Base-by-base conservation (phyloP, 2,113 vertebrate genomes). In the Taurulus bubalis region DNA sequence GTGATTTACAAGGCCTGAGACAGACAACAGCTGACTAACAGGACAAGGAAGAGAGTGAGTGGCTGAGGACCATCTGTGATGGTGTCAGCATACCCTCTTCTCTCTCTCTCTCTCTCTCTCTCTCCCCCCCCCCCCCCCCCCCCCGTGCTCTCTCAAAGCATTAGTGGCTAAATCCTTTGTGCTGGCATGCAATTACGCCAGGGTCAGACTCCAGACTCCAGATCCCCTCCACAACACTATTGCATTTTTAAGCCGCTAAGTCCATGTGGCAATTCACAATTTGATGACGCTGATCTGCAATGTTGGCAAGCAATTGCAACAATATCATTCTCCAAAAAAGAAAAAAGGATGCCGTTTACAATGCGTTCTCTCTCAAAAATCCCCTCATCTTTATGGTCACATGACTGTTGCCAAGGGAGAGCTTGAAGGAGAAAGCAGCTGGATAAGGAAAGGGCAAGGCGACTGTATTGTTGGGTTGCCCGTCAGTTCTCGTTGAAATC, bases 101-200 rank as follows among this genome's bases (percentile, higher is more conserved):
- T 18, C 63, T n/a, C n/a, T n/a, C n/a, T n/a, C n/a, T n/a, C n/a
- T n/a, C n/a, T n/a, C n/a, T n/a, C n/a, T n/a, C n/a, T n/a, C n/a
- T n/a, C n/a, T n/a, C 73, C 65, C 36, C n/a, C 30, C 38, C 55
- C 59, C 34, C 69, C 65, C 15, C 70, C 69, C 59, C 15, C 32
- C 8, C 28, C 73, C 30, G n/a, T n/a, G 18, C 84, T 64, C 83
- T 86, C 85, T 87, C 77, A 83, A 92, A 92, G 90, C 91, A 94
- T 95, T 94, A 93, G 85, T 71, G 85, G 80, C 84, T 87, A 94
- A 94, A 94, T 94, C 93, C 91, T 94, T 94, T 93, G 89, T 91
- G 93, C 92, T 93, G 93, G 92, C 91, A 91, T 87, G 93, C 93
- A 93, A 93, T 93, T 93, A 93, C 82, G 60, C 78, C 45, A n/a